Conservation (phyloP, 2,113 vertebrate genomes). For the Hypomesus transpacificus region DNA sequence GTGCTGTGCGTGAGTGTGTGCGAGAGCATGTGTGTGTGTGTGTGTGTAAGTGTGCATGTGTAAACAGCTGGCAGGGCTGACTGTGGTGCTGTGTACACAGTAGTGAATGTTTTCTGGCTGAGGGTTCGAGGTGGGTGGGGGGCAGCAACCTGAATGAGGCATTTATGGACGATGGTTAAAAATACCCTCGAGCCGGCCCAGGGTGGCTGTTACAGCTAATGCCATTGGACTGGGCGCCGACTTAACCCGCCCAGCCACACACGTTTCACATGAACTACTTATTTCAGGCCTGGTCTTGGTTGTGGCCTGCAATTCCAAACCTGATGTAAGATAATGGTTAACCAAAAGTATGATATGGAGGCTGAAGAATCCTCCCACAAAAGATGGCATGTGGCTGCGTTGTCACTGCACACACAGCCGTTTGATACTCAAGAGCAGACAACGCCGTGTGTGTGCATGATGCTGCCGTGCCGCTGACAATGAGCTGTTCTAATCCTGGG, state of each 20-base stretch:
- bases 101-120: slow-evolving; percentile 68
- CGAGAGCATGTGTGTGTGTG: slow-evolving; percentile 18
- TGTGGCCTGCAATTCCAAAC: slow-evolving; percentile 54
- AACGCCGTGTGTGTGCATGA: slow-evolving; percentile 10
- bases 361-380: slow-evolving; percentile 52
- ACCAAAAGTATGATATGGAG: slow-evolving; percentile 59
- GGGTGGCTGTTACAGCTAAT: slow-evolving; percentile 33
- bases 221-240: slow-evolving; percentile 20
- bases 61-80: slow-evolving; percentile 65
- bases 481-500: neutral
- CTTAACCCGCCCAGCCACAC: slow-evolving; percentile 13
- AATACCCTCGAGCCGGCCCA: slow-evolving; percentile 55
- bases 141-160: slow-evolving; percentile 65
- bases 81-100: slow-evolving; percentile 65
- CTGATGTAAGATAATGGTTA: slow-evolving; percentile 70
- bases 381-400: slow-evolving; percentile 52
- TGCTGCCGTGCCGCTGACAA: slow-evolving; percentile 5
- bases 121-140: slow-evolving; percentile 63
- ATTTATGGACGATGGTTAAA: slow-evolving; percentile 72
- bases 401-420: slow-evolving; percentile 26
- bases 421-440: slow-evolving; percentile 59
- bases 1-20: slow-evolving; percentile 10
- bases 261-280: slow-evolving; percentile 31
- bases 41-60: slow-evolving; percentile 49
- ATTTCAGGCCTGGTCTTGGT: slow-evolving; percentile 55